Evolutionary conservation across 2,113 vertebrate genomes (phyloP), one percentile per base, ranked within the genome.

Genomic region (Prionailurus bengalensis): DNA sequence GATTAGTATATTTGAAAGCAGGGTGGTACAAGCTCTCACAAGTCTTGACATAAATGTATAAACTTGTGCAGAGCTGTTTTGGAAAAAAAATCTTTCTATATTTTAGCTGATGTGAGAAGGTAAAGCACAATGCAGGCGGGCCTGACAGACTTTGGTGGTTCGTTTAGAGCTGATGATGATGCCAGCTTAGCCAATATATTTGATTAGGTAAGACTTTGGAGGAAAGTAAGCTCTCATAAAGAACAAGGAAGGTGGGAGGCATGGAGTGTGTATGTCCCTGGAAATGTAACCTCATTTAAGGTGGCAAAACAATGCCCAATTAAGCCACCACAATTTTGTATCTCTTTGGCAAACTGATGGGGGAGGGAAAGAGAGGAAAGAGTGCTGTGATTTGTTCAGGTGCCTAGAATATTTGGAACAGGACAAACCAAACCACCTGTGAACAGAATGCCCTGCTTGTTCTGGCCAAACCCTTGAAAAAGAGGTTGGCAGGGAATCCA

Each of bases 371-470:
- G 42, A 91, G 68, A 94, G 48, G 66, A 63, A 91, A 73, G 90
- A 92, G 51, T 96, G 78, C 83, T 98, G 39, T 88, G 88, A 95
- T 97, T 97, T 98, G 92, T 95, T 95, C 61, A 96, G 90, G 93
- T 97, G 93, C 97, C 98, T 96, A 92, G 89, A 98, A 89, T 96
- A 95, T 89, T 94, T 98, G 94, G 98, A 97, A 92, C 27, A 12
- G 63, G 85, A 11, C 4, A 94, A 82, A 98, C 33, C 81, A 96
- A 98, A 92, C 93, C 82, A 96, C 97, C 95, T 98, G 95, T 97
- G 98, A 97, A 53, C 93, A 97, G 95, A 98, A 92, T 87, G 80
- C 80, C 88, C 97, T 93, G 83, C 51, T 91, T 4, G 0, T 90
- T 92, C 84, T 70, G 33, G 88, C 71, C 0, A 4, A 95, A 94